These are phyloP conservation scores for Zonotrichia leucophrys DNA, from an alignment of 2,113 vertebrate species.

Conservation along the genomic window DNA sequence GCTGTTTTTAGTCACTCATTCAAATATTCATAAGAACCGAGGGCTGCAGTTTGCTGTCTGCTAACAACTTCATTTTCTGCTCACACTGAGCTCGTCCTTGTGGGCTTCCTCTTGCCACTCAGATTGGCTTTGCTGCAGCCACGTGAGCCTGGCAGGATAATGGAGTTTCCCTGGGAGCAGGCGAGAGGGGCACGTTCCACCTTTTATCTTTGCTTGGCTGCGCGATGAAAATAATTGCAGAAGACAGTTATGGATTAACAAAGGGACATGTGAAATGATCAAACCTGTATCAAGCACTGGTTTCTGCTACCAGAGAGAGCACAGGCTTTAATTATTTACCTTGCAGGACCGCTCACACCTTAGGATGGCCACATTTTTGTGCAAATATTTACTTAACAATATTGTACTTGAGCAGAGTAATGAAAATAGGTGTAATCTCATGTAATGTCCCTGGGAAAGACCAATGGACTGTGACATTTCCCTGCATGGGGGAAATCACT, in stretches of 20 bases:
- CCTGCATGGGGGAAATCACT: slow-evolving; percentile 35
- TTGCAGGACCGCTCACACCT: slow-evolving; percentile 63
- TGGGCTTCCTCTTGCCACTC: slow-evolving; percentile 41
- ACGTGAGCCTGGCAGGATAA: slow-evolving; percentile 74
- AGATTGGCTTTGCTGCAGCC: slow-evolving; percentile 47
- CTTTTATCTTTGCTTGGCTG: slow-evolving; percentile 82
- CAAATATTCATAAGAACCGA: slow-evolving; percentile 91
- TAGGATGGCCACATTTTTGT: slow-evolving; percentile 61
- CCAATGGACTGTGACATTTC: slow-evolving; percentile 50
- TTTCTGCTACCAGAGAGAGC: slow-evolving; percentile 64
- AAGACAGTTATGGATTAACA: slow-evolving; percentile 85
- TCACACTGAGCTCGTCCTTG: slow-evolving; percentile 73
- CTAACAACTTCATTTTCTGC: slow-evolving; percentile 82
- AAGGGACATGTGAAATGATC: slow-evolving; percentile 77
- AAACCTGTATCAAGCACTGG: slow-evolving; percentile 74
- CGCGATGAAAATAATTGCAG: slow-evolving; percentile 78
- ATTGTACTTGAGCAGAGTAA: slow-evolving; percentile 71
- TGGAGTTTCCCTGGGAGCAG: slow-evolving; percentile 74
- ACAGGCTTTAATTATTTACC: slow-evolving; percentile 80
- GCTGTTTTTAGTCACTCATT: slow-evolving; percentile 88
- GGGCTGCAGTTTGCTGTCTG: slow-evolving; percentile 78
- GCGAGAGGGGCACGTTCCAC: slow-evolving; percentile 66
- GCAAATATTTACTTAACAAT: slow-evolving; percentile 82
- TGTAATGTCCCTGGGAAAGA: slow-evolving; percentile 62
- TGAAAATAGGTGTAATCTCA: slow-evolving; percentile 71